Conservation (phyloP, 2,113 vertebrate genomes). For the Suricata suricatta region DNA sequence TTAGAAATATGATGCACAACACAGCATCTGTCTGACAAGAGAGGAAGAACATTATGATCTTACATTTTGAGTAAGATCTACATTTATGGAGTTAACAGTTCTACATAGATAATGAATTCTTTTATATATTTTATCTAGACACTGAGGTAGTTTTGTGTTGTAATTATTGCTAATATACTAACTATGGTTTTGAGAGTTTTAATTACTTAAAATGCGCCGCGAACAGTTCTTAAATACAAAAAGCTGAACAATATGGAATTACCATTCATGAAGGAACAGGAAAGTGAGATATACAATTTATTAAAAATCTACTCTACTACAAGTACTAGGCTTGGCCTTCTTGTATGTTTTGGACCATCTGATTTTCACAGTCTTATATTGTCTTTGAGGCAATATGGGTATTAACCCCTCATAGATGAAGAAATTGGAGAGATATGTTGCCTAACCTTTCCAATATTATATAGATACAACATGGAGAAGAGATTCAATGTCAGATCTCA, state of each 20-base stretch:
- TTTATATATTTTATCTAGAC: neutral
- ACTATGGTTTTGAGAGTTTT: neutral
- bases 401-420: neutral
- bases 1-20: neutral
- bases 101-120: neutral
- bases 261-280: neutral
- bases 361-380: neutral
- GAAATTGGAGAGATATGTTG: neutral
- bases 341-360: neutral
- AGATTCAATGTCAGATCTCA: neutral
- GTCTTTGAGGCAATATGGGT: neutral
- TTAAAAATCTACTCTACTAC: neutral
- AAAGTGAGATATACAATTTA: neutral
- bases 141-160: neutral
- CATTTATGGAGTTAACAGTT: neutral
- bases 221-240: neutral
- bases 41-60: neutral
- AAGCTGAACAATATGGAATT: neutral
- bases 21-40: neutral
- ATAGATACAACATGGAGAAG: neutral
- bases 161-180: neutral
- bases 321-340: neutral
- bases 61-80: neutral
- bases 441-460: neutral
- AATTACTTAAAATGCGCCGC: neutral